Conservation (phyloP, 2,113 vertebrate genomes). For the Megaleporinus macrocephalus region DNA sequence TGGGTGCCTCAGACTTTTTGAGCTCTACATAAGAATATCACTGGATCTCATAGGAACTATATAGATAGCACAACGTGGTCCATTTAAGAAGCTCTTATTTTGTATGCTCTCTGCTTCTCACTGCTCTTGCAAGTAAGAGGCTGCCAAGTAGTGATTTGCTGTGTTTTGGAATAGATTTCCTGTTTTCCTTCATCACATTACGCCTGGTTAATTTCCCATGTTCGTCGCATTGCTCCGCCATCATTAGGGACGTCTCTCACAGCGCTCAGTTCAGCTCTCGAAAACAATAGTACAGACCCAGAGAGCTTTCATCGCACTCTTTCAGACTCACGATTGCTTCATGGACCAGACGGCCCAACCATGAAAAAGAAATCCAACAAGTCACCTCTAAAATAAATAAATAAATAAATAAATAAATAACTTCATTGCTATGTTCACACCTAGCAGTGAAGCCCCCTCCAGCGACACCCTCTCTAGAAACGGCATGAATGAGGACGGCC, state of each 20-base stretch:
- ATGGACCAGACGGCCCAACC: background rate
- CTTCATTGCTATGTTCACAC: background rate
- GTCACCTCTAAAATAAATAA: background rate
- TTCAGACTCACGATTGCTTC: conserved; percentile 1
- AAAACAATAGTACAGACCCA: background rate
- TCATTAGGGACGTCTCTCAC: conserved; percentile 18
- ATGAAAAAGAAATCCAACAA: background rate
- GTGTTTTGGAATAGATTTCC: conserved; percentile 45
- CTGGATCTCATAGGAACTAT: too few species aligned
- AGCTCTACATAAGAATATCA: too few species aligned
- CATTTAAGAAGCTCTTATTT: background rate
- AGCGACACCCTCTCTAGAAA: conserved; percentile 10
- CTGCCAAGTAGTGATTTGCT: conserved; percentile 47
- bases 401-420: too few species aligned
- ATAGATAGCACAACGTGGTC: too few species aligned
- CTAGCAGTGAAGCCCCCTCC: background rate
- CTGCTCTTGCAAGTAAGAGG: background rate
- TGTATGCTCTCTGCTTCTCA: background rate
- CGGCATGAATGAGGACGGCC: background rate
- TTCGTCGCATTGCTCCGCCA: conserved; percentile 19
- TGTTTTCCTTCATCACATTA: conserved; percentile 47
- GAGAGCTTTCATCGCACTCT: conserved; percentile 8
- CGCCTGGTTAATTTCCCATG: conserved; percentile 42
- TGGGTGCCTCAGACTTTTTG: too few species aligned
- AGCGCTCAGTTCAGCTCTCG: conserved; percentile 2